Conservation (phyloP, 2,888 invertebrate genomes). For the Cyaniris semiargus region DNA sequence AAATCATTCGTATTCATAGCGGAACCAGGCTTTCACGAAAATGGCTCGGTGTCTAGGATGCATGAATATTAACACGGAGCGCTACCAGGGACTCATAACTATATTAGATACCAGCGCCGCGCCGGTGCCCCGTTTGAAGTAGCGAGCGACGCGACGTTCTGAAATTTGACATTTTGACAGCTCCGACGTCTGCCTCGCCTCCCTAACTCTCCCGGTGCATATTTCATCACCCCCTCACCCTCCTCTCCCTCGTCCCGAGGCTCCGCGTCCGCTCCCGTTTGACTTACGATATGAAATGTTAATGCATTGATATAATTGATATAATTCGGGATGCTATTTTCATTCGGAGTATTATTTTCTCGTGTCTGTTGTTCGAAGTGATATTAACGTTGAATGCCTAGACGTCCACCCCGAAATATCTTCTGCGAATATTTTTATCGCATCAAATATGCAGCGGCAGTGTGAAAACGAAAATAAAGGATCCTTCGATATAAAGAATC, state of each 20-base stretch:
- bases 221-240: conserved; percentile 38
- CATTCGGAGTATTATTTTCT: conserved; percentile 41
- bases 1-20: conserved; percentile 78
- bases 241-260: conserved; percentile 62
- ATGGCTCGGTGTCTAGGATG: conserved; percentile 74
- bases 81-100: conserved; percentile 73
- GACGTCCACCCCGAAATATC: not conserved
- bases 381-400: not conserved
- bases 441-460: not conserved
- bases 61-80: conserved; percentile 77
- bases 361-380: not conserved
- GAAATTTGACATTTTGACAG: conserved; percentile 82
- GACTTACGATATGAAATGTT: conserved; percentile 78
- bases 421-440: not conserved
- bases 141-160: conserved; percentile 76
- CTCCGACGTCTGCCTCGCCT: conserved; percentile 71
- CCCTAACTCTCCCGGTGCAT: conserved; percentile 50
- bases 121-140: conserved; percentile 77
- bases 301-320: conserved; percentile 80
- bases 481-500: no score
- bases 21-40: conserved; percentile 74
- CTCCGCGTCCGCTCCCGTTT: conserved; percentile 74
- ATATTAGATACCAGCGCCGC: conserved; percentile 70
- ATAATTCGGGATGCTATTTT: conserved; percentile 75
- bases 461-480: not conserved